These are phyloP conservation scores for Cololabis saira DNA, from an alignment of 2,113 vertebrate species.

Conservation along the genomic window DNA sequence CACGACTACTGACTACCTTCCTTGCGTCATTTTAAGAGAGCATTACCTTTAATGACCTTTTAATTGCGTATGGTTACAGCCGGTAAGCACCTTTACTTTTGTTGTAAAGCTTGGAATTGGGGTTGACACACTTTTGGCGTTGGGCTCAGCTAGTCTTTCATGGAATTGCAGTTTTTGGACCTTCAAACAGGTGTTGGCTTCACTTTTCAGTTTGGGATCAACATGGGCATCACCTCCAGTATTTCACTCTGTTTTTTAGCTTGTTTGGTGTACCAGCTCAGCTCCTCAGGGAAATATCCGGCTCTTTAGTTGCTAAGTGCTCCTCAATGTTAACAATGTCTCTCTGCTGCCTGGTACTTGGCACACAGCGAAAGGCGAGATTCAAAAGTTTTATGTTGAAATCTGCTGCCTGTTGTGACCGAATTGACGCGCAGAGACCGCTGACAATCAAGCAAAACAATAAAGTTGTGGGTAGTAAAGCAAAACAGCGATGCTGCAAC, in stretches of 20 bases:
- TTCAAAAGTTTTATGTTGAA: conserved; percentile 9
- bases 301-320: not conserved
- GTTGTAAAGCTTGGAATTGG: no score
- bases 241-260: conserved; percentile 6
- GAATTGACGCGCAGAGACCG: not conserved
- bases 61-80: no score
- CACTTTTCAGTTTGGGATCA: not conserved
- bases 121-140: not conserved
- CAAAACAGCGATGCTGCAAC: not conserved
- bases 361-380: not conserved
- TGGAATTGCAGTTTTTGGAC: not conserved
- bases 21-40: no score
- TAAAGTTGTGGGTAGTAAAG: not conserved
- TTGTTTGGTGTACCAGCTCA: not conserved
- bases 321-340: not conserved
- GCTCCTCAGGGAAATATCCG: conserved; percentile 3
- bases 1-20: no score
- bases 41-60: no score
- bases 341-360: not conserved
- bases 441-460: not conserved
- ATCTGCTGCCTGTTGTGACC: not conserved
- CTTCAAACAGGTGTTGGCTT: not conserved
- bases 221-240: not conserved
- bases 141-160: not conserved
- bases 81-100: no score